phyloP scores from a whole-genome alignment of 2,797 vertebrate species.

The Chrosomus eos region DNA sequence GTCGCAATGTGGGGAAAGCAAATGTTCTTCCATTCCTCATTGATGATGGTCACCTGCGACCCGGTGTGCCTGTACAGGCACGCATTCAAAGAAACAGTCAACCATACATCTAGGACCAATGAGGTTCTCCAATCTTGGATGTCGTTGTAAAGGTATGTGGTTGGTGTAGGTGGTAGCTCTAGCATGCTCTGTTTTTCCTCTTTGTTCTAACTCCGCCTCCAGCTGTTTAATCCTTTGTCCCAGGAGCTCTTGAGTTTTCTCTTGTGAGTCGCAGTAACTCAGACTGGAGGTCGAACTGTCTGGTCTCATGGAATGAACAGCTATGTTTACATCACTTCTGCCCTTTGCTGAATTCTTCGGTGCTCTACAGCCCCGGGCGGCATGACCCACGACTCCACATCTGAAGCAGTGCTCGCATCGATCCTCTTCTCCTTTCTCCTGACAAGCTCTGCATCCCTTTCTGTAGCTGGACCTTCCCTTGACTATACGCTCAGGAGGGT shows the following conservation, averaged over 20 bases:
- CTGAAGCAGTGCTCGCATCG: not conserved
- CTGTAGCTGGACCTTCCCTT: not conserved
- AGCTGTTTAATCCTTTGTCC: not conserved
- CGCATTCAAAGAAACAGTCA: too few relatives aligned
- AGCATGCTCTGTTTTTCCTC: not conserved
- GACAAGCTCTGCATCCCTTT: not conserved
- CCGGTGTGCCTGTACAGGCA: too few relatives aligned
- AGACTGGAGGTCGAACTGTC: not conserved
- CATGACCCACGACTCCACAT: not conserved
- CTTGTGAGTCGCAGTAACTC: not conserved
- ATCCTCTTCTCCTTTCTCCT: not conserved
- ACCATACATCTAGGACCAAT: too few relatives aligned
- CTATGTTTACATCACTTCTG: not conserved
- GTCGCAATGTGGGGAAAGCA: too few relatives aligned
- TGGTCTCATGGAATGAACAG: not conserved
- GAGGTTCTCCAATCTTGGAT: too few relatives aligned
- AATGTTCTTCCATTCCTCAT: too few relatives aligned
- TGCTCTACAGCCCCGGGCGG: not conserved
- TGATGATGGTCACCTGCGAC: too few relatives aligned
- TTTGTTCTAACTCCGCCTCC: not conserved
- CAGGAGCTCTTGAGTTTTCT: conserved; percentile 8
- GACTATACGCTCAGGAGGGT: not conserved
- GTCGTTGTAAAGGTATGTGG: not conserved
- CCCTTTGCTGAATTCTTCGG: not conserved
- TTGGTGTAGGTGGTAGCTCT: not conserved